These are phyloP conservation scores for Acanthiza pusilla DNA, from an alignment of 2,797 vertebrate species.

Conservation along the genomic window DNA sequence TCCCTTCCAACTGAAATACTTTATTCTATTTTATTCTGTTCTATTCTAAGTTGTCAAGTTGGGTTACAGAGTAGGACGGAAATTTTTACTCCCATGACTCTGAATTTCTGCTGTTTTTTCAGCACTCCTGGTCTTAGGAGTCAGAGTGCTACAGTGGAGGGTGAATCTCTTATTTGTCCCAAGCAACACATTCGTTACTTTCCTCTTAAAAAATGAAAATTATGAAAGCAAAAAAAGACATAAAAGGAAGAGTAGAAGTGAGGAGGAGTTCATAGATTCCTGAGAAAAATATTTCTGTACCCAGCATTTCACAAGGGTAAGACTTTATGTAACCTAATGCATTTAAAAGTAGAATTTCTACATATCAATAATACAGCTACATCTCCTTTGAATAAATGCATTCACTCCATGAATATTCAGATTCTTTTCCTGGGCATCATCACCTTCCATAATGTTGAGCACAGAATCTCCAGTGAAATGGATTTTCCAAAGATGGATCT, in stretches of 20 bases:
- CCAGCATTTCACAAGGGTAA: not conserved
- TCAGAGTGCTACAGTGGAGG: not conserved
- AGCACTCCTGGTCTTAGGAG: not conserved
- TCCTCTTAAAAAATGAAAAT: not conserved
- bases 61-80: not conserved
- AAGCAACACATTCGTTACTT: not conserved
- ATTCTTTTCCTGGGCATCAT: not conserved
- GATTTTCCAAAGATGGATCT: not conserved
- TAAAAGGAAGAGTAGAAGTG: not conserved
- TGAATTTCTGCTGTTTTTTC: not conserved
- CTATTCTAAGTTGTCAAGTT: not conserved
- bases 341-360: not conserved
- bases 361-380: not conserved
- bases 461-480: not conserved
- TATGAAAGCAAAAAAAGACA: not conserved
- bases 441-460: not conserved
- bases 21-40: not conserved
- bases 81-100: not conserved
- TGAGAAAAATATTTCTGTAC: not conserved
- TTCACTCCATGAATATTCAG: not conserved
- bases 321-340: not conserved
- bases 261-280: not conserved
- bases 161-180: not conserved
- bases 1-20: not conserved
- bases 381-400: not conserved